These are phyloP conservation scores for Zelostemma sp. DNA, from an alignment of 1,140 invertebrate genomes.

Conservation along the genomic window DNA sequence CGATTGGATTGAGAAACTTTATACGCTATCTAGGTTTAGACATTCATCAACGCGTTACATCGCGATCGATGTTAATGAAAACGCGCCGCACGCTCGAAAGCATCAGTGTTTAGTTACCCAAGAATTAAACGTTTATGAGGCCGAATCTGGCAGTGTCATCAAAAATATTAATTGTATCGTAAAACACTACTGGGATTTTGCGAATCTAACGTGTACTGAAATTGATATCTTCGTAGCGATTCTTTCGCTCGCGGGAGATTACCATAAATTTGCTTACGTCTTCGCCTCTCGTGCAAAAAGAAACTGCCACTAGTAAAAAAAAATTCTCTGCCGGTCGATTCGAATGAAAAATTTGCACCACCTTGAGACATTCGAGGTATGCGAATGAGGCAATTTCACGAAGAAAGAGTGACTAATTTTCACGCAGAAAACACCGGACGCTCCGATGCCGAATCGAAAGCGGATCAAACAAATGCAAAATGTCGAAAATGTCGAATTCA, in stretches of 20 bases:
- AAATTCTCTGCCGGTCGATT: slow-evolving; percentile 18
- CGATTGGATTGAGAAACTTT: slow-evolving; percentile 7
- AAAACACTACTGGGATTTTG: slow-evolving; percentile 35
- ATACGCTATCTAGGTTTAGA: slow-evolving; percentile 28
- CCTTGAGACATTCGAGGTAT: slow-evolving; percentile 14
- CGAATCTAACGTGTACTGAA: slow-evolving; percentile 39
- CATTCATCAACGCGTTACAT: slow-evolving; percentile 38
- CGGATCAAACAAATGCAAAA: too few relatives aligned
- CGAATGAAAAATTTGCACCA: slow-evolving; percentile 32
- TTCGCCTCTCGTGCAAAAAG: slow-evolving; percentile 47
- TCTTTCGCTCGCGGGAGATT: slow-evolving; percentile 38
- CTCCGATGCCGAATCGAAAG: too few relatives aligned
- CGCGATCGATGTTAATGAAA: slow-evolving; percentile 18
- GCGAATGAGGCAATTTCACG: neutral
- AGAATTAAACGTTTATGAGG: slow-evolving; percentile 36
- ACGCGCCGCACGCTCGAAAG: neutral
- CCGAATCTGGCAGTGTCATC: slow-evolving; percentile 39
- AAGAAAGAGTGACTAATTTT: neutral
- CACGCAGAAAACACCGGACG: too few relatives aligned
- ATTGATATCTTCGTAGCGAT: slow-evolving; percentile 46
- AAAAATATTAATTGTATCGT: slow-evolving; percentile 39
- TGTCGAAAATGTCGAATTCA: too few relatives aligned
- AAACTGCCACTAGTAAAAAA: slow-evolving; percentile 43
- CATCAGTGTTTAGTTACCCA: slow-evolving; percentile 18
- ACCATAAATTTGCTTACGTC: slow-evolving; percentile 54